A percentile compares a stretch with the other conserved stretches of the same genome.
Evolutionary conservation across 1,140 invertebrate species (phyloP).

Genomic region (Diachasmimorpha longicaudata): DNA sequence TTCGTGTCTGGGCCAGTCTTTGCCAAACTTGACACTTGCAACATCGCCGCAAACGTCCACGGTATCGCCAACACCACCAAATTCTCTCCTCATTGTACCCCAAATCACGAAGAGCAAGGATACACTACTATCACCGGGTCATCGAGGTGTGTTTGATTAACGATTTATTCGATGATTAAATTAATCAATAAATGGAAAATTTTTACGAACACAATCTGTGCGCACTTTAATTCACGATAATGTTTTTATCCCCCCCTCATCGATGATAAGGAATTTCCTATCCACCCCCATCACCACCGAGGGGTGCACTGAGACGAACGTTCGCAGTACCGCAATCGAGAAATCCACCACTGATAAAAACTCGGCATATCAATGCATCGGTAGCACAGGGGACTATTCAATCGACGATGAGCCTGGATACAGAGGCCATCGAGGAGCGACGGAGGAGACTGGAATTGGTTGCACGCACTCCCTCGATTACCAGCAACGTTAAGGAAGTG

Average conservation of each 20-base stretch:
- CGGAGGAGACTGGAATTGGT: slow-evolving; percentile 52
- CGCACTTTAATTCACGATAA: neutral
- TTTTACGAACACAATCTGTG: neutral
- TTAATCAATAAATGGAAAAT: neutral
- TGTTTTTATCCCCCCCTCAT: neutral
- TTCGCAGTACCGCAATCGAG: slow-evolving; percentile 74
- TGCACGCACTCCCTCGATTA: slow-evolving; percentile 52
- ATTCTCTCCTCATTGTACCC: slow-evolving; percentile 61
- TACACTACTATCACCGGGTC: slow-evolving; percentile 61
- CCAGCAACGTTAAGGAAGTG: slow-evolving; percentile 56
- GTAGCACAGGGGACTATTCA: slow-evolving; percentile 43
- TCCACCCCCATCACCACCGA: slow-evolving; percentile 77
- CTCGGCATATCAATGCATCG: slow-evolving; percentile 64
- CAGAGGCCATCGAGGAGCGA: slow-evolving; percentile 56
- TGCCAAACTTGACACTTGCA: slow-evolving; percentile 73
- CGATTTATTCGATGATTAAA: neutral
- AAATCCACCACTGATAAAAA: slow-evolving; percentile 78
- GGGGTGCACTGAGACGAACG: slow-evolving; percentile 71
- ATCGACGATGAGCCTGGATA: slow-evolving; percentile 51
- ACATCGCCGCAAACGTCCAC: slow-evolving; percentile 61
- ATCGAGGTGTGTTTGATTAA: slow-evolving; percentile 49
- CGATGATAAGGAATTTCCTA: slow-evolving; percentile 70
- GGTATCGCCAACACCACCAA: slow-evolving; percentile 57
- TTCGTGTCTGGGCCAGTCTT: slow-evolving; percentile 71
- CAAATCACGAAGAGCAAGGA: slow-evolving; percentile 62